phyloP scores from a whole-genome alignment of 2,113 vertebrate genomes.

The Nothobranchius kuhntae region DNA sequence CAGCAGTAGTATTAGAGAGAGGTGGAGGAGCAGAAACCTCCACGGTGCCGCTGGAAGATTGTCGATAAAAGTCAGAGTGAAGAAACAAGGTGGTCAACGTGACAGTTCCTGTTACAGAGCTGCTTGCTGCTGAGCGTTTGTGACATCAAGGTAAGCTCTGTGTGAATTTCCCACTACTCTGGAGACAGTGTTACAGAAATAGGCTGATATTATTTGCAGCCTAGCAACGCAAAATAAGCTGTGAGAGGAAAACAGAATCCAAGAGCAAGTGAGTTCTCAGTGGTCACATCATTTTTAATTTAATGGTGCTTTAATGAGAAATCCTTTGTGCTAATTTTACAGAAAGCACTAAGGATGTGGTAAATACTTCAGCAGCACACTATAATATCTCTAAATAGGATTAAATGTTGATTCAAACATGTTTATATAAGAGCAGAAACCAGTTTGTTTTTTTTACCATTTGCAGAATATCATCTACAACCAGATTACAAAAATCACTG shows the following conservation, averaged over 20 bases:
- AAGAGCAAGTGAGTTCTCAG: background rate
- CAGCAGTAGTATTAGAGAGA: slow-evolving; percentile 8
- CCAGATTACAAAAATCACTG: too few species aligned
- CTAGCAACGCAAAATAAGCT: background rate
- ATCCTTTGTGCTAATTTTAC: background rate
- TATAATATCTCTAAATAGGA: background rate
- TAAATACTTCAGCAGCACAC: background rate
- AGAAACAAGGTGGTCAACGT: slow-evolving; percentile 21
- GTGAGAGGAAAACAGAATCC: background rate
- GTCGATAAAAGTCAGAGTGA: slow-evolving; percentile 39
- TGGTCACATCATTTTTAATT: slow-evolving; percentile 3
- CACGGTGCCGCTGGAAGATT: slow-evolving; percentile 23
- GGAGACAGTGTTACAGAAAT: background rate
- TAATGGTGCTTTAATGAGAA: slow-evolving; percentile 8
- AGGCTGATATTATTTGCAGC: background rate
- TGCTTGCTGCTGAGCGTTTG: background rate
- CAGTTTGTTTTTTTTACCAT: too few species aligned
- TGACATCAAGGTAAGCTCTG: background rate
- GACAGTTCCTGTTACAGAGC: slow-evolving; percentile 3
- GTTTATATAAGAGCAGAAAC: too few species aligned
- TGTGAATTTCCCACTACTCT: background rate
- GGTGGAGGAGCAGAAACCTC: slow-evolving; percentile 33
- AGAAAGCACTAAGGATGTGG: background rate
- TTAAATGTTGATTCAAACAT: background rate
- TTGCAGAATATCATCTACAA: too few species aligned